Evolutionary conservation across 30 jellyfish, hydroid and myxozoan species (phyloP).

Genomic region (Aurelia sp.): DNA sequence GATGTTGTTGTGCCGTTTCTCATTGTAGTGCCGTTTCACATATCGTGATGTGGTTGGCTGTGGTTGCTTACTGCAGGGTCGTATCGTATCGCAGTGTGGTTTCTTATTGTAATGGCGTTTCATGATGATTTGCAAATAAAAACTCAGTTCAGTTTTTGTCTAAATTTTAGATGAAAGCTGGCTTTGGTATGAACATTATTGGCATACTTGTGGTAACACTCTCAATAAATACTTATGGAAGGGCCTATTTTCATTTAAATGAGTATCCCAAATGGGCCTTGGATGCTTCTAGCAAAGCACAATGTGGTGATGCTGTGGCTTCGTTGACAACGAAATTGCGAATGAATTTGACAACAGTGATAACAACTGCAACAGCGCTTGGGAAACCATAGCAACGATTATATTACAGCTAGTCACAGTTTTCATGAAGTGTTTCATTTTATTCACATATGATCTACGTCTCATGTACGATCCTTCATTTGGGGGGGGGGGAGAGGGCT

Average conservation of each 20-base stretch:
- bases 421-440: no score
- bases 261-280: constrained; percentile 91
- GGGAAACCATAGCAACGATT: no score
- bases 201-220: constrained; percentile 86
- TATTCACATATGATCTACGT: no score
- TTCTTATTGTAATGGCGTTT: no score
- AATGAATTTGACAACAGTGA: constrained; percentile 26
- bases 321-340: neutral
- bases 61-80: no score
- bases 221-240: constrained; percentile 92
- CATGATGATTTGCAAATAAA: neutral
- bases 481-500: no score
- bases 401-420: no score
- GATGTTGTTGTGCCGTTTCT: no score
- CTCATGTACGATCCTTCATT: no score
- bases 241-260: constrained; percentile 70
- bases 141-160: neutral
- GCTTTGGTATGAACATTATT: constrained; percentile 93
- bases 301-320: constrained; percentile 20
- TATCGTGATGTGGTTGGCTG: no score
- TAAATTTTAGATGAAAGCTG: constrained; percentile 89
- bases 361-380: constrained; percentile 6
- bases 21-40: no score
- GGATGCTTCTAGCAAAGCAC: constrained; percentile 14
- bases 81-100: no score